These are phyloP conservation scores for Sclerurus mexicanus DNA, from an alignment of 2,113 vertebrate genomes.

Conservation along the genomic window DNA sequence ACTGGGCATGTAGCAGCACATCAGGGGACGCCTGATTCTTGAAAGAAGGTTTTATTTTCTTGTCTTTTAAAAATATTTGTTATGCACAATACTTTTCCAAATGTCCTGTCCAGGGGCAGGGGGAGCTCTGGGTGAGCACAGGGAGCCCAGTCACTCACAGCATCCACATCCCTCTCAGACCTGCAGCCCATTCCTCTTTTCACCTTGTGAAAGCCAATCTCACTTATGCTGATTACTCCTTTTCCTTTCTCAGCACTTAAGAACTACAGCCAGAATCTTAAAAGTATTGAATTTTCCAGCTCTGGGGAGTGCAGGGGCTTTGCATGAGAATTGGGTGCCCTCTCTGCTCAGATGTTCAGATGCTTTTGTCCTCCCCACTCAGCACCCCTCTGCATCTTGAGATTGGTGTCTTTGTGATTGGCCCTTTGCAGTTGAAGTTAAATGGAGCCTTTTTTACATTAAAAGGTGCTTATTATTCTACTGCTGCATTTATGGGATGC, in stretches of 20 bases:
- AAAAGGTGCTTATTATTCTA: background rate
- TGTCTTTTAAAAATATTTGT: conserved; percentile 31
- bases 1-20: accelerated
- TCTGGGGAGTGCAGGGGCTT: background rate
- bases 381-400: background rate
- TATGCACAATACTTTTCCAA: background rate
- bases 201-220: background rate
- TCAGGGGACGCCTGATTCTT: accelerated
- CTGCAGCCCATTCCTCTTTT: background rate
- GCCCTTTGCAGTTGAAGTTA: background rate
- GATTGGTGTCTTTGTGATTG: background rate
- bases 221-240: background rate
- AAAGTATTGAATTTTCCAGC: background rate
- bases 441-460: background rate
- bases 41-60: background rate
- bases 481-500: background rate
- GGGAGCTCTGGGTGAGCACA: background rate
- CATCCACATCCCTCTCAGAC: background rate
- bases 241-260: background rate
- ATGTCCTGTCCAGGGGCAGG: background rate
- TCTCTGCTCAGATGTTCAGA: background rate
- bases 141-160: background rate
- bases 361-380: background rate
- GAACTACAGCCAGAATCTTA: background rate
- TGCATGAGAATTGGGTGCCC: background rate